Percentiles rank a stretch among this genome's conserved stretches.
phyloP scores from a whole-genome alignment of 2,797 vertebrate genomes.

The Otolemur crassicaudatus region DNA sequence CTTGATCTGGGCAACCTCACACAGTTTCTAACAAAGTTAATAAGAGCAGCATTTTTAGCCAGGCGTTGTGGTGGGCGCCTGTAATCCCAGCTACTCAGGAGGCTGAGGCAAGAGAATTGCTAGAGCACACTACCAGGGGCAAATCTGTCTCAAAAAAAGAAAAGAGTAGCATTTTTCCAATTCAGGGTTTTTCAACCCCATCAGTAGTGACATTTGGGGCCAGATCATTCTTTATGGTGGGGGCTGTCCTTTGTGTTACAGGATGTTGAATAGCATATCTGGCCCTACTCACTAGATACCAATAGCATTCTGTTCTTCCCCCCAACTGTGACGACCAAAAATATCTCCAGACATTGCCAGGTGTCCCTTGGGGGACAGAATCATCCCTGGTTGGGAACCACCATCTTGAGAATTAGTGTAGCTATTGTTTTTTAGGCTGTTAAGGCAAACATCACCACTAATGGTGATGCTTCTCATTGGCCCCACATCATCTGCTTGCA shows the following conservation, averaged over 20 bases:
- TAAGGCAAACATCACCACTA: neutral
- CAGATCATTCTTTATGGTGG: neutral
- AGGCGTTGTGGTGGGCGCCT: no score
- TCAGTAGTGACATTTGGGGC: neutral
- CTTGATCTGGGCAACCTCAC: neutral
- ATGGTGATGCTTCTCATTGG: neutral
- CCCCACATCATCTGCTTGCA: neutral
- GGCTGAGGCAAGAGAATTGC: no score
- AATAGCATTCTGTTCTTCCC: neutral
- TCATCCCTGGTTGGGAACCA: neutral
- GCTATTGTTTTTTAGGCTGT: neutral
- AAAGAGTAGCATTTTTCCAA: neutral
- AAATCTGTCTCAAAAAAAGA: no score
- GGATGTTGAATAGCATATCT: neutral
- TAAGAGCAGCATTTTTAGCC: neutral
- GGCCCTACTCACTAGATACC: neutral
- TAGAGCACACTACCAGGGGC: no score
- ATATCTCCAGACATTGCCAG: neutral
- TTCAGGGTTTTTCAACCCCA: neutral
- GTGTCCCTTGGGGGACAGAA: neutral
- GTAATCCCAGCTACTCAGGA: no score
- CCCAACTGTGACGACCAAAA: neutral
- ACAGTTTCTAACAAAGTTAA: neutral
- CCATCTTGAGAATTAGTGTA: neutral
- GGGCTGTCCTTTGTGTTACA: neutral